Evolutionary conservation across 2,888 invertebrate genomes (phyloP).

Genomic region (Caenorhabditis virilis): DNA sequence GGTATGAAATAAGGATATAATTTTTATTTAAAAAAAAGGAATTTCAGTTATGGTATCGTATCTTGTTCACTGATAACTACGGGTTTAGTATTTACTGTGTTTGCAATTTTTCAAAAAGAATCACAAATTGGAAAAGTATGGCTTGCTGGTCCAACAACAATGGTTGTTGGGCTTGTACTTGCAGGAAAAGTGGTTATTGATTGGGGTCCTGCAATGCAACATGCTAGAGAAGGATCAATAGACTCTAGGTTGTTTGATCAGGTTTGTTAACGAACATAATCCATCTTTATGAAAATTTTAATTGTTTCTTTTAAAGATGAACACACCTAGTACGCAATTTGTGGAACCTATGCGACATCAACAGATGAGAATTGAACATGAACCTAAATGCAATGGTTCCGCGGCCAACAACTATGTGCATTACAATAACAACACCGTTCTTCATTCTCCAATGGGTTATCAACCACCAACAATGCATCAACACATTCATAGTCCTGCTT

Average conservation of each 20-base stretch:
- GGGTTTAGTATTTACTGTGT: conserved; percentile 68
- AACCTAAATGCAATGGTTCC: conserved; percentile 45
- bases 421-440: conserved; percentile 26
- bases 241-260: conserved; percentile 60
- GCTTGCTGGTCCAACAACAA: conserved; percentile 64
- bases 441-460: conserved; percentile 35
- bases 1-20: conserved; percentile 48
- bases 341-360: conserved; percentile 27
- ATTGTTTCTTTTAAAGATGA: conserved; percentile 12
- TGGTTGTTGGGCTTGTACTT: conserved; percentile 66
- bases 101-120: conserved; percentile 68
- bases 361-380: conserved; percentile 39
- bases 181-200: conserved; percentile 67
- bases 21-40: too few species aligned
- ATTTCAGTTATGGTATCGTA: conserved; percentile 65
- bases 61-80: conserved; percentile 65
- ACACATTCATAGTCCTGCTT: conserved; percentile 32
- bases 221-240: conserved; percentile 61
- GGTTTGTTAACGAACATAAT: conserved; percentile 15
- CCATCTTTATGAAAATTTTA: not conserved
- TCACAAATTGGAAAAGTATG: conserved; percentile 68
- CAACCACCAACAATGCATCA: conserved; percentile 20
- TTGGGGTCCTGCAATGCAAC: conserved; percentile 68
- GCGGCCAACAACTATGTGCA: conserved; percentile 13
- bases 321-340: conserved; percentile 20